Evolutionary conservation across 2,797 vertebrate genomes (phyloP).

Genomic region (Fringilla coelebs): DNA sequence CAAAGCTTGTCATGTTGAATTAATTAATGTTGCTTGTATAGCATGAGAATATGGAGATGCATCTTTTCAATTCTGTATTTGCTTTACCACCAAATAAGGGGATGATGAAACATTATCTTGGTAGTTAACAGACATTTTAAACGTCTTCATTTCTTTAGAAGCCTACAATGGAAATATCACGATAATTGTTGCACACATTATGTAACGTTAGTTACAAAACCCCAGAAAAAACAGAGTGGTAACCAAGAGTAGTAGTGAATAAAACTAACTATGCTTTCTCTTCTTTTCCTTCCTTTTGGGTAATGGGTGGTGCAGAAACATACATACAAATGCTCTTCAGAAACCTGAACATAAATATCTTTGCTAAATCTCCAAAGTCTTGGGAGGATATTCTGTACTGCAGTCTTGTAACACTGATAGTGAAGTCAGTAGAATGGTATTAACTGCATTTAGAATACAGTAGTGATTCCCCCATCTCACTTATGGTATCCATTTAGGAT

Average conservation of each 20-base stretch:
- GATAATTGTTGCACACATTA: neutral
- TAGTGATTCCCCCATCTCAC: neutral
- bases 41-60: slow-evolving; percentile 49
- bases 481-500: neutral
- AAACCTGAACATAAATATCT: neutral
- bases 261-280: neutral
- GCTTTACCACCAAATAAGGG: slow-evolving; percentile 21
- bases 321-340: neutral
- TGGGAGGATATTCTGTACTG: neutral
- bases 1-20: slow-evolving; percentile 51
- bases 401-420: neutral
- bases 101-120: neutral
- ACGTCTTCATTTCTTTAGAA: neutral
- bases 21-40: slow-evolving; percentile 52
- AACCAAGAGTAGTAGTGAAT: neutral
- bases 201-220: neutral
- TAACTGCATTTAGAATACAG: neutral
- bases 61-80: slow-evolving; percentile 15
- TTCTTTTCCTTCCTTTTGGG: neutral
- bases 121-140: neutral
- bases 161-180: neutral
- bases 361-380: neutral
- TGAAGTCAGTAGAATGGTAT: neutral
- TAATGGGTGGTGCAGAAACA: neutral
- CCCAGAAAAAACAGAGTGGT: neutral